Percentiles rank a stretch among this genome's conserved stretches.
These are phyloP conservation scores for Reinhardtius hippoglossoides DNA, from an alignment of 2,113 vertebrate species.

Conservation along the genomic window DNA sequence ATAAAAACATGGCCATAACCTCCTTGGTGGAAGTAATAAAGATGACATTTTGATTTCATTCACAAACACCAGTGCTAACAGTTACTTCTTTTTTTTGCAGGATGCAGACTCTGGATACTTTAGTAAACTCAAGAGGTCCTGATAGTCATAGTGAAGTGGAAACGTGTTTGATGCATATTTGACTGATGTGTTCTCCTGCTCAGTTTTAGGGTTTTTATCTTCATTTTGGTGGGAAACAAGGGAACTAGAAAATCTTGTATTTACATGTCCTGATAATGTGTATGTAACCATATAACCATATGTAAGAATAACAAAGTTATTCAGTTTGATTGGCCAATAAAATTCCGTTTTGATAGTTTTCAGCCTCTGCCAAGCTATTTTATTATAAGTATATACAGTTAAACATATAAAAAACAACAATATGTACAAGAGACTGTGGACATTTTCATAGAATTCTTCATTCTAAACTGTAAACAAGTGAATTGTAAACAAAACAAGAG, in stretches of 20 bases:
- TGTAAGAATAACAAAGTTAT: neutral
- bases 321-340: constrained; percentile 20
- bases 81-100: constrained; percentile 73
- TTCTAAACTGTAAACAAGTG: constrained; percentile 77
- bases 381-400: constrained; percentile 78
- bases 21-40: neutral
- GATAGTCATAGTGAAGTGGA: constrained; percentile 43
- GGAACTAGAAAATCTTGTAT: neutral
- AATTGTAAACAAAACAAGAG: constrained; percentile 77
- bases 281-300: neutral
- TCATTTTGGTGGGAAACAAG: no score
- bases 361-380: constrained; percentile 62
- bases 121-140: constrained; percentile 78
- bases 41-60: neutral
- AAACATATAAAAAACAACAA: constrained; percentile 76
- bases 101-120: constrained; percentile 90
- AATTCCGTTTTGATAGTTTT: constrained; percentile 9
- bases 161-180: neutral
- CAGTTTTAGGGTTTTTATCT: no score
- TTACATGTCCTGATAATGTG: neutral
- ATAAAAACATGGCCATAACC: no score
- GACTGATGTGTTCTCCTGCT: neutral
- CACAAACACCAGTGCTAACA: neutral
- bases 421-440: constrained; percentile 74
- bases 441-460: constrained; percentile 57